These are phyloP conservation scores for Sminthurides bifidus DNA, from an alignment of 1,140 invertebrate genomes.

Conservation along the genomic window DNA sequence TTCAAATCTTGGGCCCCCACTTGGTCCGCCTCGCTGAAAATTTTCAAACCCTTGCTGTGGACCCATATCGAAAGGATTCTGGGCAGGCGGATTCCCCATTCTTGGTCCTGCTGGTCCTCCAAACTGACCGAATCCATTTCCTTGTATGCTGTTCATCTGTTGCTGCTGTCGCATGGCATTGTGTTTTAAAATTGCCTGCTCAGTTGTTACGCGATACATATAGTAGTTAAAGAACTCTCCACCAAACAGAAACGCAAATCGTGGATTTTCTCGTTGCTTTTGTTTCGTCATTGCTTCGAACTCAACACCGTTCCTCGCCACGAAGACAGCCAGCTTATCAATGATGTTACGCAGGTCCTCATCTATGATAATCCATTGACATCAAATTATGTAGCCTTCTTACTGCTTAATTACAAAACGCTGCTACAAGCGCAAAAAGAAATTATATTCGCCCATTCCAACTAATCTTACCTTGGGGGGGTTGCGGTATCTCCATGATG, in stretches of 20 bases:
- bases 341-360: slow-evolving; percentile 89
- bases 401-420: not conserved
- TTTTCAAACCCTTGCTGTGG: not conserved
- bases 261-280: slow-evolving; percentile 93
- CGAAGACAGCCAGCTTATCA: slow-evolving; percentile 95
- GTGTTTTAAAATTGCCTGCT: slow-evolving; percentile 56
- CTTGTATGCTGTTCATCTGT: slow-evolving; percentile 19
- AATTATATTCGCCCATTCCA: not conserved
- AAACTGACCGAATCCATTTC: slow-evolving; percentile 10
- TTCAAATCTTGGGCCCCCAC: not conserved
- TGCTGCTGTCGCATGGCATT: slow-evolving; percentile 32
- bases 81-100: no score
- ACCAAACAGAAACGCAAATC: slow-evolving; percentile 92
- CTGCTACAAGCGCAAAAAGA: not conserved
- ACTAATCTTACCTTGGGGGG: slow-evolving; percentile 23
- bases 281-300: slow-evolving; percentile 97
- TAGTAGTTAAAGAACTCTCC: slow-evolving; percentile 94
- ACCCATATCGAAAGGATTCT: no score
- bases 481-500: slow-evolving; percentile 27
- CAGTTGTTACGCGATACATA: slow-evolving; percentile 83
- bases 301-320: slow-evolving; percentile 94
- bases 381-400: not conserved
- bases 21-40: not conserved
- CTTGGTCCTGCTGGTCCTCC: slow-evolving; percentile 13
- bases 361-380: slow-evolving; percentile 46